Evolutionary conservation across 1,140 invertebrate species (phyloP), one percentile per base, ranked within the genome.

Genomic region (Caenorhabditis inopinata): DNA sequence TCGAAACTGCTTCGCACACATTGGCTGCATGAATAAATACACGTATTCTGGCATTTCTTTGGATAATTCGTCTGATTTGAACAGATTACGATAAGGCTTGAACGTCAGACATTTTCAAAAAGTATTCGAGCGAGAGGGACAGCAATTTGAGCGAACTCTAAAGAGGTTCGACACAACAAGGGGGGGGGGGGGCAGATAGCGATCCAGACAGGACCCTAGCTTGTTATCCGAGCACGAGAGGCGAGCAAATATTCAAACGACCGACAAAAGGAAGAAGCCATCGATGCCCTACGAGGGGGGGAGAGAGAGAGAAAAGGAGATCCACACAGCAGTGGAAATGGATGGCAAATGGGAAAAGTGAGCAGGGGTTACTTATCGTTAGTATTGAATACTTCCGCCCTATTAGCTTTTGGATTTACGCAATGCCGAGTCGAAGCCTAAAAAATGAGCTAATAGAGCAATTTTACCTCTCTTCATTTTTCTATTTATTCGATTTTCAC

Each of bases 161-260:
- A 42, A 42, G 38, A 42, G 38, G 38, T 42, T 42, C 38, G 38
- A 42, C 38, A 42, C 38, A 42, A 42, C 38, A 42, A 42, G 38
- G 38, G 38, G 38, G 14, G 6, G 14, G 38, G 38, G 38, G 38
- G 38, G 14, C 38, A 42, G 38, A 14, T 42, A 42, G 49, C 49
- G 49, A n/a, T 23, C 49, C 49, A 0, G 7, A 1, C 27, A 25
- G 14, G 49, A 7, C 49, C 49, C n/a, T 25, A 25, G 49, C 49
- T 51, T 51, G 49, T 51, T 51, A 51, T 51, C 49, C 49, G 49
- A 51, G 27, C 49, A 51, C 23, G 49, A 51, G 49, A 51, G 49
- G 49, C 49, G 49, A 51, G 49, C 49, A 51, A 51, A 51, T 51
- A 51, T 51, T 51, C 49, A 25, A 25, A 25, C 23, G 6, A 21